Evolutionary conservation across 2,113 vertebrate genomes (phyloP).

Genomic region (western clawed frog (Xenopus tropicalis)): DNA sequence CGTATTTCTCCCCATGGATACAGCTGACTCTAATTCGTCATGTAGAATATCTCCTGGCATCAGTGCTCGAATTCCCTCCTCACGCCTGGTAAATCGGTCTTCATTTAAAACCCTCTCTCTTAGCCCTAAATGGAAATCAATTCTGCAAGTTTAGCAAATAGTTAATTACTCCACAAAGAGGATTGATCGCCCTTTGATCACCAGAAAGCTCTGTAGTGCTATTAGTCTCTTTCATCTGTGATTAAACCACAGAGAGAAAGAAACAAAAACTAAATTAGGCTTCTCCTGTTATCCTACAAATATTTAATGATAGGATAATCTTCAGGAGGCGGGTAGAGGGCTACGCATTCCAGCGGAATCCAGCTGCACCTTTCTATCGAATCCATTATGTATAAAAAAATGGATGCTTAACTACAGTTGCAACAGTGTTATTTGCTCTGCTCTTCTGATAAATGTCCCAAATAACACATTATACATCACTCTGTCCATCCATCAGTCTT

Average conservation of each 20-base stretch:
- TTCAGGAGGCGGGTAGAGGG: constrained; percentile 71
- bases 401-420: neutral
- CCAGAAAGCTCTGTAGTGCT: constrained; percentile 74
- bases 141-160: constrained; percentile 90
- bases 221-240: constrained; percentile 86
- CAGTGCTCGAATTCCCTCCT: constrained; percentile 70
- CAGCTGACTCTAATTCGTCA: constrained; percentile 75
- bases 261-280: constrained; percentile 86
- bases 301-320: constrained; percentile 81
- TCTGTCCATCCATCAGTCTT: too few species aligned
- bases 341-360: constrained; percentile 58
- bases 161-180: constrained; percentile 87
- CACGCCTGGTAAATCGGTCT: constrained; percentile 75
- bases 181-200: constrained; percentile 81
- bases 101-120: constrained; percentile 83
- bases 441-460: too few species aligned
- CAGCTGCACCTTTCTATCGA: constrained; percentile 62
- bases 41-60: constrained; percentile 74
- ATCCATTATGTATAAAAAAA: constrained; percentile 53
- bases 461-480: too few species aligned
- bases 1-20: constrained; percentile 71
- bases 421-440: too few species aligned
- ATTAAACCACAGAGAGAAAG: constrained; percentile 80
- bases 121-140: constrained; percentile 88
- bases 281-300: constrained; percentile 80